Conservation (phyloP, 2,888 invertebrate species). For the Cynaeus angustus region DNA sequence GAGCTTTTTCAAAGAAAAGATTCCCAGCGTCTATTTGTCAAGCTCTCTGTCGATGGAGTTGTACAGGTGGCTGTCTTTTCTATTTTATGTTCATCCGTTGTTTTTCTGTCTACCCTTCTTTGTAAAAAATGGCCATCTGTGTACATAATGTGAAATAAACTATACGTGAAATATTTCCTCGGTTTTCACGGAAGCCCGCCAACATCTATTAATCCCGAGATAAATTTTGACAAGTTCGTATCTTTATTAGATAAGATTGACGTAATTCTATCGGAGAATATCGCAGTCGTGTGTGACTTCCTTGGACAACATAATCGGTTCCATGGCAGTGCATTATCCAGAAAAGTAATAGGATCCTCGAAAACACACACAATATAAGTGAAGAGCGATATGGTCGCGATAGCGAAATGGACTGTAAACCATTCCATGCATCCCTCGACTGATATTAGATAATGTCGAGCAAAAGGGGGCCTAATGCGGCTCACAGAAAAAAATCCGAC, state of each 20-base stretch:
- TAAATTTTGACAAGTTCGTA: slow-evolving; percentile 43
- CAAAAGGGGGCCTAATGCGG: slow-evolving; percentile 60
- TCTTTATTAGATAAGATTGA: slow-evolving; percentile 46
- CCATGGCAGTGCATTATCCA: slow-evolving; percentile 41
- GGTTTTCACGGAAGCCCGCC: background rate
- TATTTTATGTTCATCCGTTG: slow-evolving; percentile 2
- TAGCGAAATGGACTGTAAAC: slow-evolving; percentile 67
- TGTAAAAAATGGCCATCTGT: slow-evolving; percentile 7
- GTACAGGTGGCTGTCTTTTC: slow-evolving; percentile 12
- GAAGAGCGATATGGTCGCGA: slow-evolving; percentile 51
- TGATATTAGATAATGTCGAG: slow-evolving; percentile 63
- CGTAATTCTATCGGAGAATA: slow-evolving; percentile 32
- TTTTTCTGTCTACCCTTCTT: slow-evolving; percentile 3
- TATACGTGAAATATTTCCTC: slow-evolving; percentile 9
- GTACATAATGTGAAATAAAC: slow-evolving; percentile 5
- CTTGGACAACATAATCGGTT: slow-evolving; percentile 29
- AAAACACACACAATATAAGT: slow-evolving; percentile 53
- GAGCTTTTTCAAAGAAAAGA: slow-evolving; percentile 26
- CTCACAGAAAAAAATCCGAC: slow-evolving; percentile 60
- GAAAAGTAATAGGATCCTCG: slow-evolving; percentile 56
- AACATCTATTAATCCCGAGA: slow-evolving; percentile 37
- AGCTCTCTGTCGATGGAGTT: slow-evolving; percentile 4
- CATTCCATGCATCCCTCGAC: slow-evolving; percentile 61
- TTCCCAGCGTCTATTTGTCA: slow-evolving; percentile 6
- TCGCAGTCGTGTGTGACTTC: slow-evolving; percentile 21